Percentiles rank a stretch among this genome's conserved stretches.
Conservation (phyloP, 2,888 invertebrate genomes). For the Stenolophus ochropezus region DNA sequence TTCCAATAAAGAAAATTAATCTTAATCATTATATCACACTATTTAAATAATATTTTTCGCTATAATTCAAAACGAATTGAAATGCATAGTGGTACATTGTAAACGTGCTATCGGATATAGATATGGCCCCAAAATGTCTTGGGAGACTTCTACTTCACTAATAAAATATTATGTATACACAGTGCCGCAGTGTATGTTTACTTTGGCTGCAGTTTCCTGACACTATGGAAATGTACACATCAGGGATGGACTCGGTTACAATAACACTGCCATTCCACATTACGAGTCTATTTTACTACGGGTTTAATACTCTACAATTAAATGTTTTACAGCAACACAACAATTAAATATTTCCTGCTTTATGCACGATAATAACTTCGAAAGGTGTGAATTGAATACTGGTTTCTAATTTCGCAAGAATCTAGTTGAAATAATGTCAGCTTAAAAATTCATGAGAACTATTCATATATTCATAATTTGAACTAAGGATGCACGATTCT, state of each 20-base stretch:
- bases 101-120: conserved; percentile 7
- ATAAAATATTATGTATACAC: conserved; percentile 41
- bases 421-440: background rate
- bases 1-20: too few relatives aligned
- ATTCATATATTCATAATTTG: too few relatives aligned
- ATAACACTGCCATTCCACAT: background rate
- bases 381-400: background rate
- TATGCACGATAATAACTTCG: background rate
- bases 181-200: conserved; percentile 18
- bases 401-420: background rate
- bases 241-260: background rate
- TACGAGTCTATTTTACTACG: background rate
- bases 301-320: background rate
- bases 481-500: too few relatives aligned
- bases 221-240: conserved; percentile 2
- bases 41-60: too few relatives aligned
- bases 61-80: background rate
- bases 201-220: conserved; percentile 28
- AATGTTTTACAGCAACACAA: background rate
- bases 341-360: background rate
- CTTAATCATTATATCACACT: too few relatives aligned
- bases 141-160: conserved; percentile 8
- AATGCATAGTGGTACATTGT: background rate
- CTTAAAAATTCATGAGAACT: too few relatives aligned
- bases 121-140: conserved; percentile 37